phyloP scores from a whole-genome alignment of 2,797 vertebrate species.

The Acipenser oxyrinchus region DNA sequence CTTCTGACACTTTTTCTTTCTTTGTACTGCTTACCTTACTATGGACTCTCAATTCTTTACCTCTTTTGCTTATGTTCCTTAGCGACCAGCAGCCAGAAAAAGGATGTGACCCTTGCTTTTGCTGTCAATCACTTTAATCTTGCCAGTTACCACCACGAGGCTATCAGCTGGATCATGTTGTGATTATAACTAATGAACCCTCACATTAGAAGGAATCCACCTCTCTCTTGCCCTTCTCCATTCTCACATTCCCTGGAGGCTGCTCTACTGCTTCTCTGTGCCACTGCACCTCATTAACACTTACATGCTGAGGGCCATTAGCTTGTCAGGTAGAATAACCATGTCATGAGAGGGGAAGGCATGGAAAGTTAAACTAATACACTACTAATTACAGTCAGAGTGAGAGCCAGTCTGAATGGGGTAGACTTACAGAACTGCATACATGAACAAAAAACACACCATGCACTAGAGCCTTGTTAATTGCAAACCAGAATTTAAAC shows the following conservation, averaged over 20 bases:
- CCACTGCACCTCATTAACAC: conserved; percentile 37
- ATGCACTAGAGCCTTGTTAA: no score
- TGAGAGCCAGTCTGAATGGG: neutral
- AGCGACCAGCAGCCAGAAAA: neutral
- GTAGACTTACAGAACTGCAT: neutral
- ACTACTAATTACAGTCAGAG: conserved; percentile 15
- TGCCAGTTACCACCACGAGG: conserved; percentile 16
- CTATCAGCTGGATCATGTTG: conserved; percentile 20
- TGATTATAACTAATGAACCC: conserved; percentile 31
- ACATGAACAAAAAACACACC: neutral
- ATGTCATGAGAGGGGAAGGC: conserved; percentile 18
- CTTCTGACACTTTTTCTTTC: no score
- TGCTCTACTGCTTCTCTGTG: conserved; percentile 19
- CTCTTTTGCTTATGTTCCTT: no score
- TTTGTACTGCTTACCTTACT: no score
- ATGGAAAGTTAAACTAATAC: conserved; percentile 17
- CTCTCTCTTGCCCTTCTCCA: conserved; percentile 14
- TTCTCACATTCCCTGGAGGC: conserved; percentile 15
- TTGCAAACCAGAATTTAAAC: no score
- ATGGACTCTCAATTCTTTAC: no score
- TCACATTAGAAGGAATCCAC: conserved; percentile 11
- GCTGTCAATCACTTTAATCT: conserved; percentile 21
- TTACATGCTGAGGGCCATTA: conserved; percentile 32
- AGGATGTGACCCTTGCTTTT: conserved; percentile 12
- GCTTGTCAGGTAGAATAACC: conserved; percentile 24